phyloP scores from a whole-genome alignment of 2,888 invertebrate genomes.

The Erannis defoliaria region DNA sequence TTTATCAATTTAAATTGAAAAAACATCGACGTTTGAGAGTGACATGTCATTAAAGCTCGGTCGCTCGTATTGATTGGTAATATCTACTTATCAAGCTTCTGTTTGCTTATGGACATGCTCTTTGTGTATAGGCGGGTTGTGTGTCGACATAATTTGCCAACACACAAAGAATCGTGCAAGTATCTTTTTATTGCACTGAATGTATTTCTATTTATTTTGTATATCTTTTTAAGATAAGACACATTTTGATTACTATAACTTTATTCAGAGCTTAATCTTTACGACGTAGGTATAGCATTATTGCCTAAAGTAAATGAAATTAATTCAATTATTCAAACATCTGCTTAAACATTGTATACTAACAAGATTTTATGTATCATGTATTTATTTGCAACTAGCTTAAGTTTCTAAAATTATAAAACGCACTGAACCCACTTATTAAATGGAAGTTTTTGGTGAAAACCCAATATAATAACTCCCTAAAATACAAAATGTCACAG shows the following conservation, averaged over 20 bases:
- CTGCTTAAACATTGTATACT: too few relatives aligned
- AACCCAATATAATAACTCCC: conserved; percentile 67
- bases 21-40: conserved; percentile 70
- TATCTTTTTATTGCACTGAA: neutral
- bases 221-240: too few relatives aligned
- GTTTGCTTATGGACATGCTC: conserved; percentile 30
- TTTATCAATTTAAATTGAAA: conserved; percentile 80
- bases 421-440: conserved; percentile 2
- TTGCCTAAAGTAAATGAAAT: too few relatives aligned
- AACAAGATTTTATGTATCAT: neutral
- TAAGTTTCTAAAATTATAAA: too few relatives aligned
- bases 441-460: conserved; percentile 53
- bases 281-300: too few relatives aligned
- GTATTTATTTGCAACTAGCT: too few relatives aligned
- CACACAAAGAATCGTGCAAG: conserved; percentile 26
- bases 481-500: conserved; percentile 80
- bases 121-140: conserved; percentile 28
- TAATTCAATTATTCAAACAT: too few relatives aligned
- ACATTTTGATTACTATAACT: too few relatives aligned
- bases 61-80: conserved; percentile 64
- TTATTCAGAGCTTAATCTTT: too few relatives aligned
- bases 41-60: conserved; percentile 63
- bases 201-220: too few relatives aligned
- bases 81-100: conserved; percentile 36
- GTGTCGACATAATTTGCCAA: conserved; percentile 32